These are phyloP conservation scores for Cyclura pinguis DNA, from an alignment of 2,797 vertebrate genomes.

Conservation along the genomic window DNA sequence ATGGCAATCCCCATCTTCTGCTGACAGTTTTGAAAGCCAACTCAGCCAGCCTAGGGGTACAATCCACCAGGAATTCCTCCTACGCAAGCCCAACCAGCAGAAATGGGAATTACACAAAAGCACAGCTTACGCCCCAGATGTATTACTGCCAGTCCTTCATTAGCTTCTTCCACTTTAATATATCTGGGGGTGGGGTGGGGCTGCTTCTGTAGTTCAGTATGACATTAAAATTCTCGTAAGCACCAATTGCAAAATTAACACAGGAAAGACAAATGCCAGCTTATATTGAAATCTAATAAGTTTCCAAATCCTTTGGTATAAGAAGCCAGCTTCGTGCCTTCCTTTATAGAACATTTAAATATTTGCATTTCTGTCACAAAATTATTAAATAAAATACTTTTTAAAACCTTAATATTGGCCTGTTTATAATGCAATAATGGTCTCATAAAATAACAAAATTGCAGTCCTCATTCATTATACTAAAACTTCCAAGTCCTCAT, in stretches of 20 bases:
- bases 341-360: slow-evolving; percentile 16
- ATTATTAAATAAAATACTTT: slow-evolving; percentile 7
- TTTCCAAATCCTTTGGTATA: slow-evolving; percentile 42
- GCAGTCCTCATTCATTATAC: neutral
- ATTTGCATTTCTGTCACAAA: slow-evolving; percentile 26
- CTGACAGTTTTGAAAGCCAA: slow-evolving; percentile 70
- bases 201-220: slow-evolving; percentile 41
- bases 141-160: slow-evolving; percentile 50
- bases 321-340: neutral
- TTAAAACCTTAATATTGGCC: neutral
- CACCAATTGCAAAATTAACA: slow-evolving; percentile 46
- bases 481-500: neutral
- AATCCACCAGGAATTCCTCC: slow-evolving; percentile 32
- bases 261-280: slow-evolving; percentile 45
- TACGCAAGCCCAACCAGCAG: slow-evolving; percentile 15
- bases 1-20: slow-evolving; percentile 62
- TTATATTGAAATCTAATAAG: slow-evolving; percentile 7
- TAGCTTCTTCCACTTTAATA: slow-evolving; percentile 31
- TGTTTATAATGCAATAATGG: slow-evolving; percentile 6
- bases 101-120: slow-evolving; percentile 30
- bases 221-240: slow-evolving; percentile 47
- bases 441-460: neutral
- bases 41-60: slow-evolving; percentile 58
- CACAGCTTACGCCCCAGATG: slow-evolving; percentile 21
- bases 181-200: slow-evolving; percentile 21